Evolutionary conservation across 1,140 invertebrate species (phyloP), one percentile per base, ranked within the genome.

Genomic region (Drosophila repletoides): DNA sequence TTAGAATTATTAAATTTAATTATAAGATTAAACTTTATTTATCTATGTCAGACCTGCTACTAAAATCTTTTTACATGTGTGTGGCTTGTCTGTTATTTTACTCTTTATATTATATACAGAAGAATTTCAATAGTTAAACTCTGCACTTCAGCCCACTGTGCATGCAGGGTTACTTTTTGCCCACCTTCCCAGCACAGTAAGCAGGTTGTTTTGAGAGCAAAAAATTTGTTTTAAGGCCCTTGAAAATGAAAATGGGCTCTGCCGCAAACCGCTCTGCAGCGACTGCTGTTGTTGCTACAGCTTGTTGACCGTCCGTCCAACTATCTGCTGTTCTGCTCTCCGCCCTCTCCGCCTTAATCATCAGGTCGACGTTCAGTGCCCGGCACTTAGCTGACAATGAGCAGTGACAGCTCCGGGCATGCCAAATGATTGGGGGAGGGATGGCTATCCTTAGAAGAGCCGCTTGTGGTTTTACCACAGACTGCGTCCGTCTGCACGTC

Each of bases 311-410:
- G 36, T 24, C 36, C 36, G n/a, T 14, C 26, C 7, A 52, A 41
- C 22, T 41, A 55, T 14, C 41, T 19, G 28, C 19, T 17, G 36
- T 17, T 17, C 14, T 38, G 36, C 7, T 5, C 31, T 1, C 7
- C 2, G 36, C 36, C 19, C 19, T 33, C 53, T 60, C 36, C 70
- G 29, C 29, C 34, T 21, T 24, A 22, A 17, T 36, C 14, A 43
- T 17, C 63, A 59, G 21, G 53, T 15, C 55, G 53, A 26, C 53
- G 53, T 55, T 21, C 36, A 24, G 28, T 66, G 64, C 46, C 49
- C 61, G 53, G 63, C 79, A 86, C 79, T 86, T 86, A 79, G 80
- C 71, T 67, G 79, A 84, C 79, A 84, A 84, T 84, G 79, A 86
- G 79, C 75, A 79, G 66, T 86, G 79, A 86, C 80, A 87, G 80